phyloP scores from a whole-genome alignment of 2,888 invertebrate genomes.

The Gryllus longicercus region DNA sequence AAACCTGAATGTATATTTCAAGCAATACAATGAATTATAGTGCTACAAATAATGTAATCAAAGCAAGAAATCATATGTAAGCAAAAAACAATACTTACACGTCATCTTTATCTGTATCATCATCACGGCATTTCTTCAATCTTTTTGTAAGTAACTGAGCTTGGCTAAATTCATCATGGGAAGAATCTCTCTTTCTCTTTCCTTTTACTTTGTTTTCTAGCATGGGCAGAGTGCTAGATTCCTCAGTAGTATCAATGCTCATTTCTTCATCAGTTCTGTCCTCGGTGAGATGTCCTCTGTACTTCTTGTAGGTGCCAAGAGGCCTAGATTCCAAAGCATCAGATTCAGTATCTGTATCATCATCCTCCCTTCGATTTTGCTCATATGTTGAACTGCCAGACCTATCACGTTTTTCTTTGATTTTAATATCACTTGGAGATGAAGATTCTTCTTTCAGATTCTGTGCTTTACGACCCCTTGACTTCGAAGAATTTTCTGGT shows the following conservation, averaged over 20 bases:
- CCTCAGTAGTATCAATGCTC: not conserved
- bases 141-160: slow-evolving; percentile 26
- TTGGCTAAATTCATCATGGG: slow-evolving; percentile 26
- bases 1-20: no score
- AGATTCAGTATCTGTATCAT: slow-evolving; percentile 17
- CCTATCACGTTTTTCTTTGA: slow-evolving; percentile 18
- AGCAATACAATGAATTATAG: no score
- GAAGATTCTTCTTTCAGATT: slow-evolving; percentile 19
- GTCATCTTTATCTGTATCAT: slow-evolving; percentile 34
- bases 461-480: slow-evolving; percentile 21
- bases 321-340: slow-evolving; percentile 5
- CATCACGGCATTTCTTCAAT: slow-evolving; percentile 30
- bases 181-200: slow-evolving; percentile 29
- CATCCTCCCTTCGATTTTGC: not conserved
- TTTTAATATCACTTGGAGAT: not conserved
- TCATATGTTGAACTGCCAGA: not conserved
- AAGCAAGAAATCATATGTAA: no score
- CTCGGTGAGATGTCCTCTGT: not conserved
- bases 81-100: not conserved
- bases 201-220: not conserved
- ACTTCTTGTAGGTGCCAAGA: not conserved
- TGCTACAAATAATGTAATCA: no score
- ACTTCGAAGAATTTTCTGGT: not conserved
- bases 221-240: not conserved
- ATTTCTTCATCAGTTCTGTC: slow-evolving; percentile 17